These are phyloP conservation scores for Oscheius sp. DNA, from an alignment of 2,888 invertebrate species.

Conservation along the genomic window DNA sequence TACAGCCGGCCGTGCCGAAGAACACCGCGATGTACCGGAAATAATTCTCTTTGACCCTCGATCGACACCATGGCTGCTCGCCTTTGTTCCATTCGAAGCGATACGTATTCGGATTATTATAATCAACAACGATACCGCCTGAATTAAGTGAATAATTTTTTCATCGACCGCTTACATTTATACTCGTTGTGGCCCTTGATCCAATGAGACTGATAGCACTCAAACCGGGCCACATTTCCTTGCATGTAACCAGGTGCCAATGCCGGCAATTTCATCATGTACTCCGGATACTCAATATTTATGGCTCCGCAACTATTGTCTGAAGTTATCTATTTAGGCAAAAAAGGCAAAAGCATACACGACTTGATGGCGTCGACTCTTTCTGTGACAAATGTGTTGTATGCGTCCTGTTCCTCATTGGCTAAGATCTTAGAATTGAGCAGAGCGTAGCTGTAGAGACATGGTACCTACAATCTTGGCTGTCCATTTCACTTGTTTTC, in stretches of 20 bases:
- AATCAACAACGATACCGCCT: constrained; percentile 65
- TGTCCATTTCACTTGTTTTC: not conserved
- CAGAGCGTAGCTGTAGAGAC: constrained; percentile 68
- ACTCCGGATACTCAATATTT: constrained; percentile 73
- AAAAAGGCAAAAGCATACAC: constrained; percentile 43
- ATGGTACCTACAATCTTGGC: constrained; percentile 53
- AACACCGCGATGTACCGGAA: constrained; percentile 71
- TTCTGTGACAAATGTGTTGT: constrained; percentile 60
- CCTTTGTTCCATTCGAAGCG: constrained; percentile 73
- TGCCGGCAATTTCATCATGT: constrained; percentile 70
- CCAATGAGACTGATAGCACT: constrained; percentile 72
- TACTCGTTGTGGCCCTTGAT: constrained; percentile 71
- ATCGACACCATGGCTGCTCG: constrained; percentile 72
- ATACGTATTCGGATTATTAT: constrained; percentile 67
- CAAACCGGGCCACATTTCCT: constrained; percentile 70
- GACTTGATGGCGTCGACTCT: constrained; percentile 59
- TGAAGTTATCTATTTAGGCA: constrained; percentile 38
- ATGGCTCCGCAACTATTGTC: constrained; percentile 73
- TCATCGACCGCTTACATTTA: constrained; percentile 63
- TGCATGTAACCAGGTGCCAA: constrained; percentile 69
- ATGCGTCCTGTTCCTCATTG: constrained; percentile 64
- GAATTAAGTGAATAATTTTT: not conserved
- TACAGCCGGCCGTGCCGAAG: constrained; percentile 58
- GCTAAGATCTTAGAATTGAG: constrained; percentile 69
- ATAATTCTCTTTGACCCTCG: constrained; percentile 71